These are phyloP conservation scores for Peucedramus taeniatus DNA, from an alignment of 2,113 vertebrate genomes.

Conservation along the genomic window DNA sequence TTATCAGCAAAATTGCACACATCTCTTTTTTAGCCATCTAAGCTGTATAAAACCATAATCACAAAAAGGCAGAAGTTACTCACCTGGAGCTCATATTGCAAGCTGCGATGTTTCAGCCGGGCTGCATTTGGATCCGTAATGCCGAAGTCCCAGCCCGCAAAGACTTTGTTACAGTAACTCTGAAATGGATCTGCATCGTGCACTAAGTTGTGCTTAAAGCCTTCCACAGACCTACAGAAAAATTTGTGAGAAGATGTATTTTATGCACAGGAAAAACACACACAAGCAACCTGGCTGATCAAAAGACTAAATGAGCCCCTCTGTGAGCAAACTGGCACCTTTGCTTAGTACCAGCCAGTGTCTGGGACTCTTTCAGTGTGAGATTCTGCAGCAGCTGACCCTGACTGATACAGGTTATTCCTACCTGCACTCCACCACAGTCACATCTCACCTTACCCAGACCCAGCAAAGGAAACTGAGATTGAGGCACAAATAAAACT, in stretches of 20 bases:
- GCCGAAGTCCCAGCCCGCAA: slow-evolving; percentile 96
- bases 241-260: neutral
- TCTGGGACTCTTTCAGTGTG: neutral
- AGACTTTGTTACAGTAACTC: slow-evolving; percentile 96
- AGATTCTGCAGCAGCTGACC: neutral
- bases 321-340: neutral
- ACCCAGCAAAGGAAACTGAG: neutral
- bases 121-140: slow-evolving; percentile 83
- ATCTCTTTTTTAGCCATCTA: neutral
- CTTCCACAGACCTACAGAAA: slow-evolving; percentile 79
- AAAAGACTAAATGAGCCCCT: neutral
- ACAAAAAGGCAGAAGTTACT: neutral
- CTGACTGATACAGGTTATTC: neutral
- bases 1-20: neutral
- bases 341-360: neutral
- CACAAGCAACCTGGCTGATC: neutral
- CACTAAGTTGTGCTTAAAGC: slow-evolving; percentile 87
- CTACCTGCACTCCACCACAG: neutral
- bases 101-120: slow-evolving; percentile 80
- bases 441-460: neutral
- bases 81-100: slow-evolving; percentile 88
- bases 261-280: neutral
- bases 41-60: neutral
- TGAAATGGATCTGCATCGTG: slow-evolving; percentile 87
- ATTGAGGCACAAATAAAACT: neutral